Evolutionary conservation across 2,113 vertebrate species (phyloP), one percentile per base, ranked within the genome.

Genomic region (Stictonetta naevosa): DNA sequence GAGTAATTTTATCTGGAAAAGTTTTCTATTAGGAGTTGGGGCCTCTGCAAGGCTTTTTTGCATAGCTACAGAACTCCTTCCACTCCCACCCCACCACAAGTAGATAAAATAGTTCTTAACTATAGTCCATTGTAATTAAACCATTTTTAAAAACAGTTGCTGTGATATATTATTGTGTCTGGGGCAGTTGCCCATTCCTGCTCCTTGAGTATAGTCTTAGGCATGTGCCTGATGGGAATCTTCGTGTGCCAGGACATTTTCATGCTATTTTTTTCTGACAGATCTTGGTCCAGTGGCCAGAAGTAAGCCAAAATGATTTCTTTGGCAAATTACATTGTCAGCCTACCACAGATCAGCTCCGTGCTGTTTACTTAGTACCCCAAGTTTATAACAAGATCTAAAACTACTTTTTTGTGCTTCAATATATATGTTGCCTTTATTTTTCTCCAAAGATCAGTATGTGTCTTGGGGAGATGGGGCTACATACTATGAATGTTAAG

Each of bases 401-500:
- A 79, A 72, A 87, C 76, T 38, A 34, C 42, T 42, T 64, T 34
- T 81, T 84, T 86, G 73, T 53, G 22, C 40, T 93, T 88, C 52
- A 28, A 21, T 86, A 73, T 48, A 1, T 74, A 19, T 31, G 38
- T 66, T 88, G 46, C 56, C 76, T 92, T 83, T 92, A 5, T 93
- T 96, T 90, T 91, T 67, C 79, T 94, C 85, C 38, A 11, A 95
- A 95, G 88, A 73, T 52, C 72, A 3, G 38, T 46, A 11, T 31
- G 83, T 53, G 69, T 96, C 88, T 58, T 81, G 83, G 48, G 76
- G 88, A 96, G 66, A 84, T 38, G 60, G 80, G 62, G 44, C 76
- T 86, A 62, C 21, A 1, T 76, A 75, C 80, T 42, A 28, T 81
- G 90, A 90, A 95, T 88, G 80, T 86, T 93, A 92, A 93, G 93